Percentiles rank a stretch among this genome's conserved stretches.
phyloP scores from a whole-genome alignment of 2,888 invertebrate genomes.

The Orthosia gothica region DNA sequence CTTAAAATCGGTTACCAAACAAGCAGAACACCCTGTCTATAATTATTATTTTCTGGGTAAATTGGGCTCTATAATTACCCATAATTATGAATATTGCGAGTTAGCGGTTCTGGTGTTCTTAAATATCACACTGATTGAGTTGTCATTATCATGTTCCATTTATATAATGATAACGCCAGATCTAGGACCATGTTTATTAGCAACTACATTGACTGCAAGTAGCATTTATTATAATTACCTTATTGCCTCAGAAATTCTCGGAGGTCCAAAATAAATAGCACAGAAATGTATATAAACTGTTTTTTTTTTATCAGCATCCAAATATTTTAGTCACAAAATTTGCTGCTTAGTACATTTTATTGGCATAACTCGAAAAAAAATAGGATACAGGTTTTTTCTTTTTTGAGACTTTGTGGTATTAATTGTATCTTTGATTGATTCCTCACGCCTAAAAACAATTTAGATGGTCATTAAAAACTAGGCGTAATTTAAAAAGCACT shows the following conservation, averaged over 20 bases:
- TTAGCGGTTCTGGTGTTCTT: neutral
- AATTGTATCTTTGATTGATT: too few relatives aligned
- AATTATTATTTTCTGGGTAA: constrained; percentile 2
- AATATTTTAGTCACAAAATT: too few relatives aligned
- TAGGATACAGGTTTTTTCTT: too few relatives aligned
- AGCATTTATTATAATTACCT: constrained; percentile 1
- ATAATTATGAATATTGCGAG: neutral
- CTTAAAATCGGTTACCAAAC: neutral
- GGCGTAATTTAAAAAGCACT: neutral
- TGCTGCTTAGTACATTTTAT: too few relatives aligned
- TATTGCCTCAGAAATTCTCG: neutral
- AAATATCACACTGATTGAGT: constrained; percentile 33
- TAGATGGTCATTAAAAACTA: too few relatives aligned
- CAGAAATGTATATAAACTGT: too few relatives aligned
- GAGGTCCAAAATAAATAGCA: neutral
- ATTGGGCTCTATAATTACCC: neutral
- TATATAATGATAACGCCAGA: constrained; percentile 27
- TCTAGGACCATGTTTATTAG: constrained; percentile 29
- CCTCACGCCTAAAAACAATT: too few relatives aligned
- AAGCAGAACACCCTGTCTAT: constrained; percentile 2
- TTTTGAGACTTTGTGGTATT: too few relatives aligned
- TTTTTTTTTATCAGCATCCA: too few relatives aligned
- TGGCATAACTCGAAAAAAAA: too few relatives aligned
- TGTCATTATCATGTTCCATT: constrained; percentile 37
- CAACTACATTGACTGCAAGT: neutral